Conservation (phyloP, 2,113 vertebrate species). For the Rana temporaria region DNA sequence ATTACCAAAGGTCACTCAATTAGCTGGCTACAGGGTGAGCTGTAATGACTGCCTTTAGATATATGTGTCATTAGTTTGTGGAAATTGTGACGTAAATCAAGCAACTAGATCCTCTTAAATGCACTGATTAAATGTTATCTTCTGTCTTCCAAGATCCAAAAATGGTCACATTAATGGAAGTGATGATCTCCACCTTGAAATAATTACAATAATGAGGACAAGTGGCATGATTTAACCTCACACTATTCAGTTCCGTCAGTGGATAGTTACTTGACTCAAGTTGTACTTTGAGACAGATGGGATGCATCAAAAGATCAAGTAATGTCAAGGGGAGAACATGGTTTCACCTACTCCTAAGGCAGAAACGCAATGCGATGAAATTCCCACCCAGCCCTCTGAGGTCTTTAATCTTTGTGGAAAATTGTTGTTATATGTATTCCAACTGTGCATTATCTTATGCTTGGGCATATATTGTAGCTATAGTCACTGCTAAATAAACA, state of each 20-base stretch:
- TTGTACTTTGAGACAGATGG: constrained; percentile 1
- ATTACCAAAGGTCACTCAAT: neutral
- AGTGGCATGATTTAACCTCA: neutral
- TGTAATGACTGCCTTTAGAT: neutral
- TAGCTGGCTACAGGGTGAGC: neutral
- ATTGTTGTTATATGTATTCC: neutral
- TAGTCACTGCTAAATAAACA: constrained; percentile 2
- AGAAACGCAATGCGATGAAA: constrained; percentile 15
- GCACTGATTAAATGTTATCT: neutral
- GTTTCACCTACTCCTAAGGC: constrained; percentile 29
- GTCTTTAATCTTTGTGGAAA: constrained; percentile 2
- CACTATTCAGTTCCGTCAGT: neutral
- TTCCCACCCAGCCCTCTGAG: constrained; percentile 1
- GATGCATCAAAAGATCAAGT: constrained; percentile 26
- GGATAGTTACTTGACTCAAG: neutral
- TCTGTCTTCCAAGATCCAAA: neutral
- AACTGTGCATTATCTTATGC: neutral
- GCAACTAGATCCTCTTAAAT: neutral
- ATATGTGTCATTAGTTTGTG: neutral
- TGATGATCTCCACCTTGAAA: neutral
- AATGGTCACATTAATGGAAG: neutral
- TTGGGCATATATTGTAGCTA: neutral
- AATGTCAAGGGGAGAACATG: constrained; percentile 18
- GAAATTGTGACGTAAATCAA: neutral
- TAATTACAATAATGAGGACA: neutral